A percentile compares a stretch with the other conserved stretches of the same genome.
Evolutionary conservation across 1,140 invertebrate species (phyloP).

Genomic region (Drosophila hydei): DNA sequence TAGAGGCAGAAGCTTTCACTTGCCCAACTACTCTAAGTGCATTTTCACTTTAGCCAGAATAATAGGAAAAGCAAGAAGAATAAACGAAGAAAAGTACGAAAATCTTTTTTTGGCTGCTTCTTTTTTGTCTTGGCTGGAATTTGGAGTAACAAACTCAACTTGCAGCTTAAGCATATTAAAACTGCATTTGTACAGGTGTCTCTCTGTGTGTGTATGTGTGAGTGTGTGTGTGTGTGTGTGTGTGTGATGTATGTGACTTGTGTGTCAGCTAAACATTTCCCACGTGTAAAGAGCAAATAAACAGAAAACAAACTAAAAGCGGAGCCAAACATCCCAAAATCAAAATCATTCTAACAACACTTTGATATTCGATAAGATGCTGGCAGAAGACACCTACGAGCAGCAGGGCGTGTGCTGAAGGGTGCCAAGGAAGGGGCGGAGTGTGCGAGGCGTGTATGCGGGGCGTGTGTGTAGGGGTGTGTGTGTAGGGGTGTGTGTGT

Average conservation of each 20-base stretch:
- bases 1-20: too few species aligned
- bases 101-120: too few species aligned
- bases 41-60: too few species aligned
- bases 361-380: conserved; percentile 77
- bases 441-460: too few species aligned
- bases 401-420: neutral
- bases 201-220: conserved; percentile 10
- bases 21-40: too few species aligned
- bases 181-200: conserved; percentile 24
- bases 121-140: conserved; percentile 4
- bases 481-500: neutral
- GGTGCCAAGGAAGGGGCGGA: neutral
- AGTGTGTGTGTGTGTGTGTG: neutral
- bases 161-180: conserved; percentile 20
- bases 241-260: conserved; percentile 12
- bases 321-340: neutral
- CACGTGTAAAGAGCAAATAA: conserved; percentile 45
- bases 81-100: too few species aligned
- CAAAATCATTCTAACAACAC: conserved; percentile 75
- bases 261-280: conserved; percentile 39
- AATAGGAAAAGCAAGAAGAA: too few species aligned
- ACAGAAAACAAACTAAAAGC: neutral
- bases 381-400: conserved; percentile 17
- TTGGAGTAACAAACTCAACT: conserved; percentile 23
- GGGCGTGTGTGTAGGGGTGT: neutral